Conservation (phyloP, 2,888 invertebrate species). For the Lissocephala sabroskyi region DNA sequence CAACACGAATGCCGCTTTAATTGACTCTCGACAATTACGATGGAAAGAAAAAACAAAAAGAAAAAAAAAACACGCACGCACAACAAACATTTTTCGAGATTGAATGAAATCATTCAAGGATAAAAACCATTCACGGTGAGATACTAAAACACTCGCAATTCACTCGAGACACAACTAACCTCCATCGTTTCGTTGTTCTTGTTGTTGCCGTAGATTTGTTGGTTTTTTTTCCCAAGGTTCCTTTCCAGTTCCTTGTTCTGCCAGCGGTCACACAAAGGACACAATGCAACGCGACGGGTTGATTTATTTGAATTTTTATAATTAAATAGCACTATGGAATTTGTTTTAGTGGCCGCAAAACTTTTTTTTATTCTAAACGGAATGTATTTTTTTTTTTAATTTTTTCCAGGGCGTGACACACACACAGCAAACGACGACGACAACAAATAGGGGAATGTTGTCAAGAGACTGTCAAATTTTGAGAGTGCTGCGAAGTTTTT, state of each 20-base stretch:
- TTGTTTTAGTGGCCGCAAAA: constrained; percentile 37
- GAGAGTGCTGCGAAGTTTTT: too few species aligned
- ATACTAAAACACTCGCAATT: constrained; percentile 11
- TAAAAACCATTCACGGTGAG: constrained; percentile 32
- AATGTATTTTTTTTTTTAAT: constrained; percentile 14
- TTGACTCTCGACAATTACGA: constrained; percentile 6
- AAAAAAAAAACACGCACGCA: constrained; percentile 9
- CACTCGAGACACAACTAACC: constrained; percentile 37
- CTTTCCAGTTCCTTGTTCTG: constrained; percentile 13
- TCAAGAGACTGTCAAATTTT: too few species aligned
- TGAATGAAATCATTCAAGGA: constrained; percentile 59
- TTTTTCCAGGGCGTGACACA: constrained; percentile 60
- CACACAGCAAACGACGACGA: constrained; percentile 5
- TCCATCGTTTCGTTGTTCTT: constrained; percentile 46
- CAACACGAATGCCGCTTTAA: constrained; percentile 15
- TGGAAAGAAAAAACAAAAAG: constrained; percentile 15
- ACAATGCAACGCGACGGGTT: constrained; percentile 7
- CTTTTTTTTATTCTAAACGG: constrained; percentile 15
- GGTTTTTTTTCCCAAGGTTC: constrained; percentile 3
- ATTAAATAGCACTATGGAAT: constrained; percentile 28
- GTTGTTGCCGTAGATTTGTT: too few species aligned
- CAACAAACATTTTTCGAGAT: constrained; percentile 26
- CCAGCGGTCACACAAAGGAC: constrained; percentile 29
- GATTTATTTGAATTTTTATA: background rate
- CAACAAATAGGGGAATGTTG: constrained; percentile 19